Conservation (phyloP, 2,888 invertebrate species). For the Vesta saturnalis region DNA sequence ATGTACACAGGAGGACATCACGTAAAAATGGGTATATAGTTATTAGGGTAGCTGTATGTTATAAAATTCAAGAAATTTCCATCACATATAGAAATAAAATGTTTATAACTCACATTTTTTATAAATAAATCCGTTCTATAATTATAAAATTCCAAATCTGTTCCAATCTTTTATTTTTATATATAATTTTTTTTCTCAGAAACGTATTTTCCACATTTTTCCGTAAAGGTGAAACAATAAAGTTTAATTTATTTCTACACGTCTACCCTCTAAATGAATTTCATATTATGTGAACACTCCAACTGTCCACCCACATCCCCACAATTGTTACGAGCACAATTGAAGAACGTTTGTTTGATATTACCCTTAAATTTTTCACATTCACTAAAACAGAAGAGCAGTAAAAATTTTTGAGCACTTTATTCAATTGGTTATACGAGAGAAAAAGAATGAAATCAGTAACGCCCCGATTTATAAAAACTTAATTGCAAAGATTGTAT, state of each 20-base stretch:
- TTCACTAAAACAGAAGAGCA: not conserved
- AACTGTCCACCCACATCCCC: slow-evolving; percentile 1
- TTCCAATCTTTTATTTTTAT: no score
- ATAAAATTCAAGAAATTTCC: no score
- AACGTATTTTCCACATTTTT: not conserved
- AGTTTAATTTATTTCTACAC: not conserved
- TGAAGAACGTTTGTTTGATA: not conserved
- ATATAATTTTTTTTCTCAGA: no score
- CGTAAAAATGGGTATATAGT: no score
- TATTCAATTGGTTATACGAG: not conserved
- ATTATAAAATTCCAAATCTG: no score
- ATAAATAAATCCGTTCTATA: no score
- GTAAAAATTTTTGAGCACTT: not conserved
- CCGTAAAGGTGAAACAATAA: not conserved
- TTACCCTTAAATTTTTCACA: not conserved
- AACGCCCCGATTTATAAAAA: not conserved
- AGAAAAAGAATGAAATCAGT: not conserved
- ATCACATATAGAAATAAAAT: no score
- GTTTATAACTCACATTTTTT: no score
- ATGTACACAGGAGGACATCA: no score
- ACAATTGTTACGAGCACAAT: not conserved
- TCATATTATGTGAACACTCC: not conserved
- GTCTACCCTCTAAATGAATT: not conserved
- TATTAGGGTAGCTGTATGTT: no score
- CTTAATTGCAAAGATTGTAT: not conserved